Evolutionary conservation across 2,888 invertebrate genomes (phyloP).

Genomic region (Dorcus hopei): DNA sequence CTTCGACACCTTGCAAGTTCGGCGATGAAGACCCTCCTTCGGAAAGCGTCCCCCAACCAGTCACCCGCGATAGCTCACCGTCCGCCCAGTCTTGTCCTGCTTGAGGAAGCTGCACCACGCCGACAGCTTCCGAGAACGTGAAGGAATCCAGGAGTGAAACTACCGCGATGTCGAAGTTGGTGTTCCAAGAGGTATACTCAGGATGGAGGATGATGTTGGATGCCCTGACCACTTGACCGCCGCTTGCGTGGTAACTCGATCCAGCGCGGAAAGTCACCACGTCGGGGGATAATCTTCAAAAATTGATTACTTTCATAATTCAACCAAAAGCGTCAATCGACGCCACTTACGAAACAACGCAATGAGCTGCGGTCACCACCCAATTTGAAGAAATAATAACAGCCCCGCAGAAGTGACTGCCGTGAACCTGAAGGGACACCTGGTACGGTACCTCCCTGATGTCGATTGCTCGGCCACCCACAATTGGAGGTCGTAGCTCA

Average conservation of each 20-base stretch:
- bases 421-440: slow-evolving; percentile 51
- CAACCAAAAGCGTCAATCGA: too few relatives aligned
- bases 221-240: slow-evolving; percentile 8
- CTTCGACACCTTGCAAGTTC: not conserved
- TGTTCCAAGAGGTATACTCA: not conserved
- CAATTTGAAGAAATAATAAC: slow-evolving; percentile 52
- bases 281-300: too few relatives aligned
- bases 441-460: slow-evolving; percentile 57
- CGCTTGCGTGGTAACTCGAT: slow-evolving; percentile 3
- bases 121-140: not conserved
- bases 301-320: too few relatives aligned
- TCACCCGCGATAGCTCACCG: not conserved
- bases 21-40: slow-evolving; percentile 9
- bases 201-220: slow-evolving; percentile 6
- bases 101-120: not conserved
- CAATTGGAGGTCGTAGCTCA: slow-evolving; percentile 30
- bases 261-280: slow-evolving; percentile 5
- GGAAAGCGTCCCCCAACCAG: slow-evolving; percentile 10
- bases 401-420: slow-evolving; percentile 55
- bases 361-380: slow-evolving; percentile 56
- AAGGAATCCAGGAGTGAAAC: not conserved
- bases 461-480: slow-evolving; percentile 51
- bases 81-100: not conserved
- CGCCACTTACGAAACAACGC: slow-evolving; percentile 36
- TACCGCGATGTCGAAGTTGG: slow-evolving; percentile 1